Percentiles rank a stretch among this genome's conserved stretches.
These are phyloP conservation scores for Phaethornis superciliosus DNA, from an alignment of 2,113 vertebrate species.

Conservation along the genomic window DNA sequence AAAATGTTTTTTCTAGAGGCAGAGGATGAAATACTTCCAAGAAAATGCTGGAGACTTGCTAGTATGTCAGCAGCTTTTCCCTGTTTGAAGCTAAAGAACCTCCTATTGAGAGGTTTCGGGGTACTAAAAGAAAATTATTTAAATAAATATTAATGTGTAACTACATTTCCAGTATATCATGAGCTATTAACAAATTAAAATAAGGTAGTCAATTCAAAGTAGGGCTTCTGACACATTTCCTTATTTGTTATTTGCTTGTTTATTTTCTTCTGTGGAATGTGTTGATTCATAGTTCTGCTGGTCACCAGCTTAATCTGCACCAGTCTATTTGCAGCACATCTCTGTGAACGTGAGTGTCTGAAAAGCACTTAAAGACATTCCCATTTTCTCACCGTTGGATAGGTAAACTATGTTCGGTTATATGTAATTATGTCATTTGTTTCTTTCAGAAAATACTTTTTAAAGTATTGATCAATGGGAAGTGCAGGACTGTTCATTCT, in stretches of 20 bases:
- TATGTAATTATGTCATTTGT: neutral
- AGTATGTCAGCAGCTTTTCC: neutral
- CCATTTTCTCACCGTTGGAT: conserved; percentile 13
- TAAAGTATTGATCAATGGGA: conserved; percentile 9
- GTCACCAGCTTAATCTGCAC: conserved; percentile 10
- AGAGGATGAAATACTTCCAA: conserved; percentile 6
- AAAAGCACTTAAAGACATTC: conserved; percentile 21
- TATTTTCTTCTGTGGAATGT: conserved; percentile 4
- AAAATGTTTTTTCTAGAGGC: neutral
- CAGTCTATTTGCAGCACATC: neutral
- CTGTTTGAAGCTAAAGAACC: neutral
- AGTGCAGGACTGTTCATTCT: neutral
- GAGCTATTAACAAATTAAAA: conserved; percentile 44
- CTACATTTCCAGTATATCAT: conserved; percentile 17
- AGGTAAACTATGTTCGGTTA: conserved; percentile 27
- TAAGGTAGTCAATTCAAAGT: conserved; percentile 13
- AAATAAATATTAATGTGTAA: conserved; percentile 41
- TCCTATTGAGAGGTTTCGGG: neutral
- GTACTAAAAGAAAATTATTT: conserved; percentile 29
- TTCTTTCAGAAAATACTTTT: conserved; percentile 29
- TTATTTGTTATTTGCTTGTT: conserved; percentile 41
- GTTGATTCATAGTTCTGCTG: conserved; percentile 27
- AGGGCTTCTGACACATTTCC: neutral
- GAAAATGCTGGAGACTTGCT: neutral
- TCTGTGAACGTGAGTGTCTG: neutral